Evolutionary conservation across 2,113 vertebrate species (phyloP).

Genomic region (Tachuris rubrigastra): DNA sequence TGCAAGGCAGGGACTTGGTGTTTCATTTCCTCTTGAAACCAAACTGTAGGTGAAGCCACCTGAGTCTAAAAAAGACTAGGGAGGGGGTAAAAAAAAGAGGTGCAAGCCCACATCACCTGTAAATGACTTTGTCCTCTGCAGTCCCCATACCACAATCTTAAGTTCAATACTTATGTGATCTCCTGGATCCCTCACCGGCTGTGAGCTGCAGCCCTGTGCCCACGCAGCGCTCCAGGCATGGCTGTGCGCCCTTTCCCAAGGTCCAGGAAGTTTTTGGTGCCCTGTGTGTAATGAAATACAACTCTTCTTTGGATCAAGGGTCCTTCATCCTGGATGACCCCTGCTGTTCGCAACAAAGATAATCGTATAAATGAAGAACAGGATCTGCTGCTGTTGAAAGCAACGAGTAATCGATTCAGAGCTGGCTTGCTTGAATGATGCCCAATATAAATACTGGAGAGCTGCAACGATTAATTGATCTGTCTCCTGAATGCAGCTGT

Average conservation of each 20-base stretch:
- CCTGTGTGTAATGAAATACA: not conserved
- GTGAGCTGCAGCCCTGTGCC: not conserved
- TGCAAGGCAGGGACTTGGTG: not conserved
- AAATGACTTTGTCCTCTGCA: not conserved
- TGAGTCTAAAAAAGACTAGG: not conserved
- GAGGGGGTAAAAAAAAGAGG: rapidly evolving
- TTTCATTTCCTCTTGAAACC: not conserved
- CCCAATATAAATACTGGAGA: conserved; percentile 62
- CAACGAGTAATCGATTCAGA: conserved; percentile 14
- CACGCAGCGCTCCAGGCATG: not conserved
- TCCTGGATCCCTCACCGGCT: not conserved
- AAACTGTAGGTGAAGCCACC: not conserved
- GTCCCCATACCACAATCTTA: not conserved
- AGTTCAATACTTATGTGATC: rapidly evolving
- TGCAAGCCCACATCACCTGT: not conserved
- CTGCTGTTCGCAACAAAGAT: conserved; percentile 29
- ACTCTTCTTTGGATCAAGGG: not conserved
- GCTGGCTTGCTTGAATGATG: conserved; percentile 53
- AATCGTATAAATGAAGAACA: conserved; percentile 58
- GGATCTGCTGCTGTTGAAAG: conserved; percentile 48
- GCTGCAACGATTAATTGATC: conserved; percentile 64
- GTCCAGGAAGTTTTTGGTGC: not conserved
- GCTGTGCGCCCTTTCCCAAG: not conserved
- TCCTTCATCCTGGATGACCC: conserved; percentile 19
- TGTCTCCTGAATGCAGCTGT: conserved; percentile 44